A percentile compares a stretch with the other conserved stretches of the same genome.
These are phyloP conservation scores for Vidua chalybeata DNA, from an alignment of 2,113 vertebrate genomes.

Conservation along the genomic window DNA sequence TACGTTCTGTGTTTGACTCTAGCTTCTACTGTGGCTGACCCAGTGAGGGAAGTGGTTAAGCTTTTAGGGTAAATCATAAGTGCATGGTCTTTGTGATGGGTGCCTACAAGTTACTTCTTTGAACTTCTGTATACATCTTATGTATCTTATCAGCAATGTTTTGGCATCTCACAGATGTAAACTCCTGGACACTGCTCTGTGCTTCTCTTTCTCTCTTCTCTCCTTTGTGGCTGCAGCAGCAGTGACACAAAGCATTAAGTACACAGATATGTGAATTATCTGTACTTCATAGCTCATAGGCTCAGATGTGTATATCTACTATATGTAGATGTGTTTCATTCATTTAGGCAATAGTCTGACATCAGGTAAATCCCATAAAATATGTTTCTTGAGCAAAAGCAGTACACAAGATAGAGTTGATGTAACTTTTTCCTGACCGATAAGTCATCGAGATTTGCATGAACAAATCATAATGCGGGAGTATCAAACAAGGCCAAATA, in stretches of 20 bases:
- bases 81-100: neutral
- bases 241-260: neutral
- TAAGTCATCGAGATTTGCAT: neutral
- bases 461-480: neutral
- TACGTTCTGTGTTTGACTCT: neutral
- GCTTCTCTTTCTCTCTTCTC: neutral
- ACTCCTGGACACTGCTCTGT: neutral
- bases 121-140: neutral
- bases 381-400: neutral
- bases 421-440: neutral
- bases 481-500: neutral
- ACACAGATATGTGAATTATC: neutral
- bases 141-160: neutral
- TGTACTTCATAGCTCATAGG: neutral
- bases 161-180: neutral
- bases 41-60: neutral
- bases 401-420: neutral
- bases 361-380: neutral
- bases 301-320: neutral
- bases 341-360: neutral
- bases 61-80: neutral
- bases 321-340: neutral
- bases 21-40: neutral
- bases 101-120: neutral
- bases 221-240: neutral